A percentile compares a stretch with the other conserved stretches of the same genome.
Evolutionary conservation across 2,113 vertebrate species (phyloP).

Genomic region (Oncorhynchus kisutch): DNA sequence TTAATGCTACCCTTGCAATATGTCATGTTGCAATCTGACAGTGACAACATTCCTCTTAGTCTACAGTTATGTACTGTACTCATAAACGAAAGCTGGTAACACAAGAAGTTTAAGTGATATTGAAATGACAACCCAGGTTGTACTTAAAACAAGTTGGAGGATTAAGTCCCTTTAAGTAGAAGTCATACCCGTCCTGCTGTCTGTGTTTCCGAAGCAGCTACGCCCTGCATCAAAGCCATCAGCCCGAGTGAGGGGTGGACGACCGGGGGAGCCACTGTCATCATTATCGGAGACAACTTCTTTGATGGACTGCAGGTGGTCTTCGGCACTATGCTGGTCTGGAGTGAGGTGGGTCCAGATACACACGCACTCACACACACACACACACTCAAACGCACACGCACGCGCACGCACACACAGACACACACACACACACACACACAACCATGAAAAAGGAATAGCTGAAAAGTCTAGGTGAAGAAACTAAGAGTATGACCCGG

Average conservation of each 20-base stretch:
- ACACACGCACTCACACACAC: too few species aligned
- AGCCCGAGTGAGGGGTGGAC: conserved; percentile 96
- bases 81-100: not conserved
- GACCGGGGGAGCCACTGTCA: conserved; percentile 91
- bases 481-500: conserved; percentile 22
- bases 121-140: not conserved
- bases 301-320: conserved; percentile 94
- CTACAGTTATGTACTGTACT: not conserved
- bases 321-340: conserved; percentile 92
- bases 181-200: conserved; percentile 23
- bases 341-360: conserved; percentile 84
- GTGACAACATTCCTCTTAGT: not conserved
- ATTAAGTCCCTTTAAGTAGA: not conserved
- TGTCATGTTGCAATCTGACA: too few species aligned
- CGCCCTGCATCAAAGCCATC: conserved; percentile 95
- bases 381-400: too few species aligned
- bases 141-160: too few species aligned
- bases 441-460: too few species aligned
- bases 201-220: conserved; percentile 82
- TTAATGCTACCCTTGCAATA: too few species aligned
- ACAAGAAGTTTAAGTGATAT: not conserved
- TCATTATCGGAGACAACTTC: conserved; percentile 97
- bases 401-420: too few species aligned
- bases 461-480: conserved; percentile 13
- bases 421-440: too few species aligned